A percentile compares a stretch with the other conserved stretches of the same genome.
Evolutionary conservation across 1,140 invertebrate species (phyloP).

Genomic region (Pachypeltis micranthus): DNA sequence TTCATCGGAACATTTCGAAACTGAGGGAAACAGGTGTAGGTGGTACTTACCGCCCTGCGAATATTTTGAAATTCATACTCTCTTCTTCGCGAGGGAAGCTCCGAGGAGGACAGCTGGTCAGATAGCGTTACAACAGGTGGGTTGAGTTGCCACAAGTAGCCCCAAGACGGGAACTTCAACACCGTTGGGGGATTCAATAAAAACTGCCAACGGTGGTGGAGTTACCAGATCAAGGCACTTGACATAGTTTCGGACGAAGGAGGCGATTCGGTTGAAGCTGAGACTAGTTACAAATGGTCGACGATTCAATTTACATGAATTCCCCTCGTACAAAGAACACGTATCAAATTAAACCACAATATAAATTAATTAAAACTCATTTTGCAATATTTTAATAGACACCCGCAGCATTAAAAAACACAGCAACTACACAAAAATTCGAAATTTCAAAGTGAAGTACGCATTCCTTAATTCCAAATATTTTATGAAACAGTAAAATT

Average conservation of each 20-base stretch:
- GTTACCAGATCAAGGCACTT: conserved; percentile 24
- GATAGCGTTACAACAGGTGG: conserved; percentile 1
- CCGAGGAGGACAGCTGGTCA: too few relatives aligned
- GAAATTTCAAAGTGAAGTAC: too few relatives aligned
- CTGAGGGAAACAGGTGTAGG: too few relatives aligned
- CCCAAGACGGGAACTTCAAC: conserved; percentile 22
- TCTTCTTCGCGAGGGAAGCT: too few relatives aligned
- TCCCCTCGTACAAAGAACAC: background rate
- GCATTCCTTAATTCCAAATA: too few relatives aligned
- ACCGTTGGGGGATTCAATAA: conserved; percentile 20
- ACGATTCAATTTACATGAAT: background rate
- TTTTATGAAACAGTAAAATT: too few relatives aligned
- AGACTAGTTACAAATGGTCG: background rate
- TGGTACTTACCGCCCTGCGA: too few relatives aligned
- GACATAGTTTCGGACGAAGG: background rate
- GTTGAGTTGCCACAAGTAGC: background rate
- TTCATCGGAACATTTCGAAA: too few relatives aligned
- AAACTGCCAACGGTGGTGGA: conserved; percentile 26
- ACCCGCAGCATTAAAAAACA: background rate
- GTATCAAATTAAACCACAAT: background rate
- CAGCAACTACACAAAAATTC: background rate
- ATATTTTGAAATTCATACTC: too few relatives aligned
- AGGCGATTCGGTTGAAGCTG: background rate
- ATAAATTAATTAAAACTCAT: background rate
- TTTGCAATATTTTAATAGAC: background rate